Evolutionary conservation across 2,113 vertebrate genomes (phyloP), one percentile per base, ranked within the genome.

Genomic region (Choloepus hoffmanni): DNA sequence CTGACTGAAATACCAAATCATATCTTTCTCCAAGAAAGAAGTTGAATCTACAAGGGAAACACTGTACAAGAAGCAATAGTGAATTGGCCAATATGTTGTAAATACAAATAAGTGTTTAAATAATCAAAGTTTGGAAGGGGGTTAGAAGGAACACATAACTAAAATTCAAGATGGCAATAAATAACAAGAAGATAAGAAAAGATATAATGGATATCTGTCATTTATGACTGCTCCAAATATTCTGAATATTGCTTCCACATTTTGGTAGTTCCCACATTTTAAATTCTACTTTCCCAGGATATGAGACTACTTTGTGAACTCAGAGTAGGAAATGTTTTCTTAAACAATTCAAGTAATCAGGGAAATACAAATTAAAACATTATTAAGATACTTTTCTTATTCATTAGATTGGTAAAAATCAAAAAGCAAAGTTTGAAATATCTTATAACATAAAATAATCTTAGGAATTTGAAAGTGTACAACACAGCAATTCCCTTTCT

Each of bases 341-440:
- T 68, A 68, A 68, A 36, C 19, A 58, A 58, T 3, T 19, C 28
- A 65, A 45, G 19, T 74, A 43, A 90, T 53, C 78, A 81, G 62
- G 19, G 11, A 24, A 91, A 72, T 82, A 48, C 40, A 73, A 55
- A 86, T 85, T 78, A 78, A 95, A 92, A 92, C 30, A 85, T 9
- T 63, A 79, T n/a, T 19, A 23, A 85, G 28, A 33, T 50, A 48
- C 21, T 65, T 67, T 95, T 89, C 3, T 88, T 9, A 72, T 72
- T 74, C 84, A 88, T 62, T 48, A 58, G 48, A 92, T 62, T 82
- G 93, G 10, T 30, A 68, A 68, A 82, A 68, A 26, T 89, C 1
- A 67, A 79, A 78, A 92, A 92, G 58, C n/a, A 83, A 14, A 84
- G 58, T 90, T 50, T 90, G n/a, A 53, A 86, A 60, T 77, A 82